Evolutionary conservation across 2,113 vertebrate species (phyloP), one percentile per base, ranked within the genome.

Genomic region (Serinus canaria): DNA sequence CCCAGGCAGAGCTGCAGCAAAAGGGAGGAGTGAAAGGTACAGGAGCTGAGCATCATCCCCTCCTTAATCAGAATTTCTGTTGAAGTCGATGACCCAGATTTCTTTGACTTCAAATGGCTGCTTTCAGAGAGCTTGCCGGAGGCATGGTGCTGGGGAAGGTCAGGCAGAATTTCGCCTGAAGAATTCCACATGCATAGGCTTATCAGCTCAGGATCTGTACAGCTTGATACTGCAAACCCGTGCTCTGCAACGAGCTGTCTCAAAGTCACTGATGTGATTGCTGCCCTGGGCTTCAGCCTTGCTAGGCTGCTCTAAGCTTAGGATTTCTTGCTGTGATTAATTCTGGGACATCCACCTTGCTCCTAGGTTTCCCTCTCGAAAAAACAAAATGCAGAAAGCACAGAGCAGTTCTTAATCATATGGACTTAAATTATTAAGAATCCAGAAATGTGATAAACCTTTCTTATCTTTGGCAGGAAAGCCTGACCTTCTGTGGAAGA

Each of bases 11-110:
- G 44, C 90, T 90, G 86, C 35, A 83, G 72, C 73, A 96, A 89
- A 86, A 90, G 76, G 92, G 88, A 94, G 50, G 90, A 94, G 73
- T 39, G 86, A 90, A 94, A 96, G 92, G 94, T 92, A 60, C 93
- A 77, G 90, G 91, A 88, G 78, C 90, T 44, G 80, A 94, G 88
- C 95, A 89, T 90, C 92, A 79, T 92, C 93, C 77, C 72, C 68
- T 93, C 83, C 73, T 87, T 89, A 72, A 94, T 95, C 86, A 84
- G 88, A 92, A 70, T 75, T 95, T 60, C 90, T 92, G 31, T 83
- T 92, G 95, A 96, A 97, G 88, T 89, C 79, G 68, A n/a, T 96
- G 93, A 96, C 95, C 95, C 88, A 96, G 90, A 96, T 96, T 97
- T 92, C 88, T 68, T 90, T 37, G 90, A 89, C 88, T 96, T 95